Conservation (phyloP, 2,888 invertebrate genomes). For the Andrena bucephala region DNA sequence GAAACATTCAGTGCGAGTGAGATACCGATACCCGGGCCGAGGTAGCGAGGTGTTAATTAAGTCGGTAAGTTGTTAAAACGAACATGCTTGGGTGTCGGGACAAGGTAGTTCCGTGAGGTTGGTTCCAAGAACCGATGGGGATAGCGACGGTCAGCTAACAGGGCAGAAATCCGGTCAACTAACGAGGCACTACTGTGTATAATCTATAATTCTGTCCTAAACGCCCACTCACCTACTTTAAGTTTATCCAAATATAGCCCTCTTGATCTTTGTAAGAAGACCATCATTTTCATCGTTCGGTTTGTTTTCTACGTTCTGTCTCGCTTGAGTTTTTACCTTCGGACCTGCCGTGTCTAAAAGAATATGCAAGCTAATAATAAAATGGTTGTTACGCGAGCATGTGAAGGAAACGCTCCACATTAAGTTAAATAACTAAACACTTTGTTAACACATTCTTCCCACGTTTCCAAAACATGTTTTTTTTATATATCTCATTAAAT, state of each 20-base stretch:
- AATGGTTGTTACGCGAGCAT: neutral
- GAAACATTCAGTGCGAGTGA: no score
- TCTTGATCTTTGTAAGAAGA: constrained; percentile 87
- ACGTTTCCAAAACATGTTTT: constrained; percentile 1
- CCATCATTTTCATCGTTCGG: constrained; percentile 84
- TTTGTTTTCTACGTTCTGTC: constrained; percentile 79
- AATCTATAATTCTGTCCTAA: neutral
- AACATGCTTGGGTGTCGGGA: no score
- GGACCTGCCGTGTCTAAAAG: constrained; percentile 86
- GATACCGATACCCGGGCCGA: no score
- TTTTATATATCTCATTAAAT: constrained; percentile 16
- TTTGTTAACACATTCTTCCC: constrained; percentile 7
- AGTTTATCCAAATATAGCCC: constrained; percentile 87
- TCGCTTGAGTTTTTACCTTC: constrained; percentile 85
- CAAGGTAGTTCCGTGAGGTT: no score
- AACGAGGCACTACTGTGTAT: no score
- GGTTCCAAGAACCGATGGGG: no score
- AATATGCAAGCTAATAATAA: constrained; percentile 40
- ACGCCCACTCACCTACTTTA: constrained; percentile 76
- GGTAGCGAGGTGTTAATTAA: no score
- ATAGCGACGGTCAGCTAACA: no score
- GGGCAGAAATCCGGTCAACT: no score
- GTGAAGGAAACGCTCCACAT: neutral
- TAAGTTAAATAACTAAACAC: constrained; percentile 14
- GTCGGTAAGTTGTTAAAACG: no score